phyloP scores from a whole-genome alignment of 1,140 invertebrate species.

The Caenorhabditis latens region DNA sequence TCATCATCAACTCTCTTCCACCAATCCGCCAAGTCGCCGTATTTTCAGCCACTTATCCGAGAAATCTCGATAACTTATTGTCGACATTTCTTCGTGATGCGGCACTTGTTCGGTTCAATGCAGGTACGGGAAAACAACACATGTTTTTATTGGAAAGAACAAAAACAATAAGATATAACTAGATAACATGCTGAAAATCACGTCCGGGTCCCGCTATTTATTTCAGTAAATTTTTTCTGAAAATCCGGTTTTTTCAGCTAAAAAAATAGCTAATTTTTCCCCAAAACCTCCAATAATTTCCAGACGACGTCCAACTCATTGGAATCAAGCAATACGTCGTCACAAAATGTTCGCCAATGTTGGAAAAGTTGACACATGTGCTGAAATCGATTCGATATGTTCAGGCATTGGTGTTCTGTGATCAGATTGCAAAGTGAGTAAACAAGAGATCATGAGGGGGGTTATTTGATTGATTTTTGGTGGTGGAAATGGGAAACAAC shows the following conservation, averaged over 20 bases:
- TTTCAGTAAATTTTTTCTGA: too few relatives aligned
- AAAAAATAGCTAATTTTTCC: background rate
- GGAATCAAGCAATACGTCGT: slow-evolving; percentile 70
- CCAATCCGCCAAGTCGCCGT: slow-evolving; percentile 88
- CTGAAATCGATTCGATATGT: slow-evolving; percentile 85
- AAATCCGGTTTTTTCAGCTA: too few relatives aligned
- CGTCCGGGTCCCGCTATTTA: background rate
- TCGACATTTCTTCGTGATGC: slow-evolving; percentile 86
- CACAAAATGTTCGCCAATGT: slow-evolving; percentile 82
- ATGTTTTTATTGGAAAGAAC: background rate
- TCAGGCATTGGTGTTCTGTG: slow-evolving; percentile 91
- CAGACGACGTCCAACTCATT: slow-evolving; percentile 80
- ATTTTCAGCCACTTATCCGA: slow-evolving; percentile 92
- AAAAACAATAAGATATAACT: background rate
- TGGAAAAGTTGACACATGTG: slow-evolving; percentile 83
- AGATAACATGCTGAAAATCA: background rate
- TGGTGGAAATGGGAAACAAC: too few relatives aligned
- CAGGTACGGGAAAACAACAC: slow-evolving; percentile 53
- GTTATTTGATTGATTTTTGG: background rate
- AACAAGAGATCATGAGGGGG: slow-evolving; percentile 75
- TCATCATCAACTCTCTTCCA: slow-evolving; percentile 84
- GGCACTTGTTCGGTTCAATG: slow-evolving; percentile 83
- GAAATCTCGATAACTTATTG: slow-evolving; percentile 84
- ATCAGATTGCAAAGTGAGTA: slow-evolving; percentile 84
- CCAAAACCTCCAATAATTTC: background rate